phyloP scores from a whole-genome alignment of 2,797 vertebrate species.

The Urophycis tenuis region DNA sequence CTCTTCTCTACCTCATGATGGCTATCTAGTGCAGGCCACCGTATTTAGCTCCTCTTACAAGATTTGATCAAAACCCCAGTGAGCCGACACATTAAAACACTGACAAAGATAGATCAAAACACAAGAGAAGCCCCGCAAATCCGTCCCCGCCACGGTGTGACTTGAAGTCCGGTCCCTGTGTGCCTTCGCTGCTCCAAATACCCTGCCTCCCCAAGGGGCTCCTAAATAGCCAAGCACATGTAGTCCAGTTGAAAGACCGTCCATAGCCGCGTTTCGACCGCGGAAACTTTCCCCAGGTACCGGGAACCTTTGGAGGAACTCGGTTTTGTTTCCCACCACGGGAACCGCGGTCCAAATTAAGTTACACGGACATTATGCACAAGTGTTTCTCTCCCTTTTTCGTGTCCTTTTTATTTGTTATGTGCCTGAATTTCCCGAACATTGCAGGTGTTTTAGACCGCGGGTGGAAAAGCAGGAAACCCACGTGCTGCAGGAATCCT shows the following conservation, averaged over 20 bases:
- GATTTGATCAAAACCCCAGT: slow-evolving; percentile 30
- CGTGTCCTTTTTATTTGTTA: no score
- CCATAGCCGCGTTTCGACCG: no score
- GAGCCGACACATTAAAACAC: slow-evolving; percentile 42
- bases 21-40: slow-evolving; percentile 51
- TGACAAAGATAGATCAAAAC: slow-evolving; percentile 43
- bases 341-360: no score
- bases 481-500: no score
- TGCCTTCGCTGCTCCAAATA: neutral
- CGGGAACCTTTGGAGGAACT: no score
- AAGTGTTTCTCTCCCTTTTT: no score
- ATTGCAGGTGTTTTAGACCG: no score
- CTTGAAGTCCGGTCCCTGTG: neutral
- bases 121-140: slow-evolving; percentile 4
- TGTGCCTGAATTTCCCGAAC: no score
- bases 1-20: slow-evolving; percentile 33
- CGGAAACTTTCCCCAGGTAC: no score
- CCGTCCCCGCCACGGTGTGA: neutral
- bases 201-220: neutral
- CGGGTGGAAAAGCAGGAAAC: no score
- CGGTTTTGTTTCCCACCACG: no score
- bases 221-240: neutral
- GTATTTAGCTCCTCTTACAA: slow-evolving; percentile 21
- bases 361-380: no score
- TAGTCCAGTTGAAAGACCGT: neutral